Conservation (phyloP, 1,140 invertebrate genomes). For the Scaptomyza graminum region DNA sequence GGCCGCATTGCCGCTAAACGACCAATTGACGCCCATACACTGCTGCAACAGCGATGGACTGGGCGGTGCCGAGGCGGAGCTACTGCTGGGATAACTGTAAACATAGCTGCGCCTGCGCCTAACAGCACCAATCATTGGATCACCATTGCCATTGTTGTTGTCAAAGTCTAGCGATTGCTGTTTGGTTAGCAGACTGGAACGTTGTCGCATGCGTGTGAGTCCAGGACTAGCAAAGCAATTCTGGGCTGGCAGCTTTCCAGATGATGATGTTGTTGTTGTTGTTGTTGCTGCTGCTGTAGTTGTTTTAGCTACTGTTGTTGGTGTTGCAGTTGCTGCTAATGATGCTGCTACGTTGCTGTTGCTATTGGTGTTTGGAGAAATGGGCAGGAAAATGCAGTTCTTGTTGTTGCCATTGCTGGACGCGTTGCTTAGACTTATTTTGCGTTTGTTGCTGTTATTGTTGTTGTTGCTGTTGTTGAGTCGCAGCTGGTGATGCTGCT, state of each 20-base stretch:
- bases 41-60: constrained; percentile 78
- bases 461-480: constrained; percentile 20
- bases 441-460: constrained; percentile 81
- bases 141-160: constrained; percentile 48
- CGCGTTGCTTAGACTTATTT: constrained; percentile 85
- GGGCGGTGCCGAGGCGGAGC: constrained; percentile 78
- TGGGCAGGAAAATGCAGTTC: constrained; percentile 93
- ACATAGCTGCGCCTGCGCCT: constrained; percentile 67
- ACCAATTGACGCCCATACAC: constrained; percentile 56
- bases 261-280: constrained; percentile 85
- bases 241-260: constrained; percentile 76
- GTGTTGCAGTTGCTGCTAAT: constrained; percentile 42
- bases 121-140: constrained; percentile 78
- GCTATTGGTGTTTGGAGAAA: constrained; percentile 86
- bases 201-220: constrained; percentile 87
- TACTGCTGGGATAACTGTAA: constrained; percentile 64
- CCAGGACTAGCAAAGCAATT: constrained; percentile 94
- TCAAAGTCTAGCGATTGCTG: constrained; percentile 77
- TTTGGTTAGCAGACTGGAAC: constrained; percentile 61
- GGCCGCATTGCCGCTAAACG: constrained; percentile 45
- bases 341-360: constrained; percentile 88
- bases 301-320: constrained; percentile 86
- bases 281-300: constrained; percentile 85
- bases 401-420: constrained; percentile 85
- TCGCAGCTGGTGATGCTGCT: constrained; percentile 26